Evolutionary conservation across 2,888 invertebrate genomes (phyloP), one percentile per base, ranked within the genome.

Genomic region (Aphodius sticticus): DNA sequence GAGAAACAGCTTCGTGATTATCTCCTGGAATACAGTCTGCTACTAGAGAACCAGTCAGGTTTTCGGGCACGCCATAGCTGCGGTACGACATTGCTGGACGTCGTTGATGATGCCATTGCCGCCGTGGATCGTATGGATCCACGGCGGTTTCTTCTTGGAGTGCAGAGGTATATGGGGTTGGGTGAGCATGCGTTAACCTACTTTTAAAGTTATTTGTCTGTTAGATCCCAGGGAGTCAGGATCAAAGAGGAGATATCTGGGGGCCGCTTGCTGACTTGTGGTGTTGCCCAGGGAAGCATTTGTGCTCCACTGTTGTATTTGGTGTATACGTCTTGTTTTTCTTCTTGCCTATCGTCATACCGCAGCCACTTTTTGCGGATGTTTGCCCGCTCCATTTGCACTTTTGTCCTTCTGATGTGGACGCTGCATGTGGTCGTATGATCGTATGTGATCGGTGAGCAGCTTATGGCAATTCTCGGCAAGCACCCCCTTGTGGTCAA

Each of bases 311-410:
- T 72, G 26, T 72, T 72, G 26, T 72, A 16, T 26, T 26, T 26
- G 14, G n/a, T 72, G 26, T 72, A 72, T 26, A 72, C 70, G 9
- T 16, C 70, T 26, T 72, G 26, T 26, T 36, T 72, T n/a, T 36
- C 70, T 15, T n/a, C 16, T 16, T 70, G 70, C 26, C 16, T 70
- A 12, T n/a, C 16, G 26, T n/a, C 9, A 12, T 70, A 15, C 15
- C 12, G 15, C 14, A 70, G 16, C 9, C 70, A 70, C 9, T 70
- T 9, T 70, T 16, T 70, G 70, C 70, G 12, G 70, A 70, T 70
- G 70, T n/a, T 15, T 16, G 16, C 9, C 70, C 9, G 26, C 16
- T 70, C 2, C 15, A 70, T 15, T 15, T 70, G 70, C 15, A 12
- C 9, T 70, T 70, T 15, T 9, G 14, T 15, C 70, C 38, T 6